Evolutionary conservation across 2,888 invertebrate genomes (phyloP).

Genomic region (Dolichopus griseipennis): DNA sequence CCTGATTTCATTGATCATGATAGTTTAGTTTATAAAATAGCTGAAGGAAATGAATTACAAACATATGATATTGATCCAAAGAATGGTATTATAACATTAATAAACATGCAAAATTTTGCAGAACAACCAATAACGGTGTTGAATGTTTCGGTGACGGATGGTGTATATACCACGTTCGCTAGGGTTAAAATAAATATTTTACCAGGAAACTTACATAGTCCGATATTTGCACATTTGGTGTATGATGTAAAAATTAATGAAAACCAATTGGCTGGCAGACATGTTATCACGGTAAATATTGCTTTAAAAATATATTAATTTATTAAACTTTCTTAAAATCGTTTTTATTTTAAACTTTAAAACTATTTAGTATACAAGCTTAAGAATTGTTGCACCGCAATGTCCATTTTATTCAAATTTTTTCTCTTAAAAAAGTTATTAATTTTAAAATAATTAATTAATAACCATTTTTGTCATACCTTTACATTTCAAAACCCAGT

Average conservation of each 20-base stretch:
- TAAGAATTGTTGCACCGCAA: no score
- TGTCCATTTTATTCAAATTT: no score
- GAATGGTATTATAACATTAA: conserved; percentile 56
- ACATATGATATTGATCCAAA: conserved; percentile 59
- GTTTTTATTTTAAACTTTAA: no score
- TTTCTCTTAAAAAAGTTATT: no score
- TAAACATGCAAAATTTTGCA: conserved; percentile 65
- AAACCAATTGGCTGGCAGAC: conserved; percentile 66
- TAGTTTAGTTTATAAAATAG: conserved; percentile 69
- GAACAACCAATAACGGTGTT: conserved; percentile 56
- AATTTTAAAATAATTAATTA: no score
- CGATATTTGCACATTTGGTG: conserved; percentile 65
- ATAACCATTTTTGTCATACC: no score
- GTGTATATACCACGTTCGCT: conserved; percentile 85
- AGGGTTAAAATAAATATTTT: conserved; percentile 68
- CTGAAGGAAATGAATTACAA: conserved; percentile 70
- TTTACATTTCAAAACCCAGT: no score
- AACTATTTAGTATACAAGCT: no score
- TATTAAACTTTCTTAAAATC: no score
- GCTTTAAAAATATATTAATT: no score
- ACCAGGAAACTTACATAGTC: conserved; percentile 70
- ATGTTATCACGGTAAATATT: conserved; percentile 55
- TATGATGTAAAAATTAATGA: conserved; percentile 75
- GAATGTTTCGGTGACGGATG: conserved; percentile 92
- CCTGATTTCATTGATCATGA: conserved; percentile 70